Base-by-base conservation (phyloP, 2,797 vertebrate species). In the Corythornis leucogaster region DNA sequence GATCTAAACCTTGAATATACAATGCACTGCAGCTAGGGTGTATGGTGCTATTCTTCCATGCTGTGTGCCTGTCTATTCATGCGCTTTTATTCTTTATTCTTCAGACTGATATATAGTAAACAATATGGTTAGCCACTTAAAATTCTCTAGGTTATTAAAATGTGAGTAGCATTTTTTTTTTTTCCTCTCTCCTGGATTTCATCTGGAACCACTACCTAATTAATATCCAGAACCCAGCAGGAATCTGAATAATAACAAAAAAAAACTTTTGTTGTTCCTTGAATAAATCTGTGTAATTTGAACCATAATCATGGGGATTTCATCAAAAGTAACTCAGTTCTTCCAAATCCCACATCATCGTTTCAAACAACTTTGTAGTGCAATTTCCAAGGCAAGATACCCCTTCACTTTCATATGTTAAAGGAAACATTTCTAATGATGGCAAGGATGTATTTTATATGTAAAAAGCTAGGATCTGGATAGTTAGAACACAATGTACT, bases 121-220 rank as follows among this genome's bases (percentile, higher is more conserved):
- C 95, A 95, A 97, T 97, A 97, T 95, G 96, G 94, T 82, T 85
- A 96, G 84, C 92, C 93, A 95, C 94, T 97, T 96, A 95, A 90
- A 94, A 94, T 97, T 96, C 92, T 92, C 92, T 63, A 70, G 77
- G 95, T 96, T 97, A 97, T 97, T 97, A 96, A 96, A 96, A 93
- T 82, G 87, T 95, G 86, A 95, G 90, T 21, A 90, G 84, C 61
- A 8, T 43, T 43, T 86, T 96, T 88, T 89, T 83, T 89, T 83
- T 46, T 45, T 0, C 61, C 71, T 77, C 85, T 94, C 83, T 89
- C 90, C 92, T 80, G 75, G 66, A 94, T 90, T 95, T 93, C 79
- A 88, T 94, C 91, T 94, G 95, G 89, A 94, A 87, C 84, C 40
- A 68, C 95, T 76, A 90, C 77, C 94, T 96, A 96, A 97, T 96